phyloP scores from a whole-genome alignment of 2,797 vertebrate species.

The Bucorvus abyssinicus region DNA sequence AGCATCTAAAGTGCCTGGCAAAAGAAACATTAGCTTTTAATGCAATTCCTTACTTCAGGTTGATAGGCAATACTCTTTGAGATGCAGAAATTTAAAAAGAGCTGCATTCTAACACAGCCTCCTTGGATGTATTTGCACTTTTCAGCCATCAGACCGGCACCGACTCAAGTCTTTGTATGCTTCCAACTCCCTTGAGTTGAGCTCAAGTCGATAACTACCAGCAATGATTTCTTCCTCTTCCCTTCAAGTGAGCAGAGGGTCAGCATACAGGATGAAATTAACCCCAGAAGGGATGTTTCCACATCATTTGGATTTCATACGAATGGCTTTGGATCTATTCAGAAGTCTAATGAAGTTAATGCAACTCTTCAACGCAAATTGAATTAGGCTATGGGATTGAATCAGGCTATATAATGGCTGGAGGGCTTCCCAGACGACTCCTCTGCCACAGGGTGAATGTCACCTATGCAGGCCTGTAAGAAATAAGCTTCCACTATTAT shows the following conservation, averaged over 20 bases:
- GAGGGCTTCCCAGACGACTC: conserved; percentile 27
- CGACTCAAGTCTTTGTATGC: not conserved
- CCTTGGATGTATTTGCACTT: conserved; percentile 2
- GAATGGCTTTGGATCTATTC: conserved; percentile 61
- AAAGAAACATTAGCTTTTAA: conserved; percentile 12
- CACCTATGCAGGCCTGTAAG: conserved; percentile 53
- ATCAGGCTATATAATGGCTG: not conserved
- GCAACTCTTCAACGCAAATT: conserved; percentile 23
- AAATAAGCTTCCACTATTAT: conserved; percentile 40
- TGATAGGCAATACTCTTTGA: not conserved
- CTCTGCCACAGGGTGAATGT: conserved; percentile 43
- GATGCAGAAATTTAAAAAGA: not conserved
- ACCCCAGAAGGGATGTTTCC: conserved; percentile 29
- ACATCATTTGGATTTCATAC: conserved; percentile 42
- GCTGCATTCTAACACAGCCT: not conserved
- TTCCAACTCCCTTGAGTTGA: conserved; percentile 30
- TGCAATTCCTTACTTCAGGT: not conserved
- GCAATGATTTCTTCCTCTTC: conserved; percentile 30
- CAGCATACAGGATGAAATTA: conserved; percentile 51
- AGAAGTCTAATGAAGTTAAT: conserved; percentile 51
- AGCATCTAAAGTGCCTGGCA: conserved; percentile 15
- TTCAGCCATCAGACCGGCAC: conserved; percentile 17
- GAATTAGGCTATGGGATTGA: conserved; percentile 4
- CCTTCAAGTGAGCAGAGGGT: conserved; percentile 35
- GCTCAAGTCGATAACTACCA: conserved; percentile 37